These are phyloP conservation scores for Tamandua tetradactyla DNA, from an alignment of 2,797 vertebrate genomes.

Conservation along the genomic window DNA sequence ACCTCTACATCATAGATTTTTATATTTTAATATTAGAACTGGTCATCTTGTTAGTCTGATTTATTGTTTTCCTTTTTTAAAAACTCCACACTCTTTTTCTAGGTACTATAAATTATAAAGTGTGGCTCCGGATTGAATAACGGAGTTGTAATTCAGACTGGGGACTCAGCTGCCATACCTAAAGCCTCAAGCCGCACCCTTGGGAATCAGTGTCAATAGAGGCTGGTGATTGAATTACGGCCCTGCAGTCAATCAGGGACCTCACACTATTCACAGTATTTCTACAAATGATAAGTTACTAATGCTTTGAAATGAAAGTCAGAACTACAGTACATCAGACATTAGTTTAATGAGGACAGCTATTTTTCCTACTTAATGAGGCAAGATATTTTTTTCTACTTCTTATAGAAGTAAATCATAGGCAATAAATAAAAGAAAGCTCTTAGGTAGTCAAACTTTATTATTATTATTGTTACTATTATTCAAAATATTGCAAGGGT, in stretches of 20 bases:
- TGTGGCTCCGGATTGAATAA: constrained; percentile 76
- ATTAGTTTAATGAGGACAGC: constrained; percentile 79
- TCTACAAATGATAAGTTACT: constrained; percentile 77
- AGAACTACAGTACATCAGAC: constrained; percentile 76
- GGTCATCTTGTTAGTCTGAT: constrained; percentile 80
- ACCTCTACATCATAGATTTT: constrained; percentile 72
- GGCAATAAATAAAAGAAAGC: constrained; percentile 64
- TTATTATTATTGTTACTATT: constrained; percentile 59
- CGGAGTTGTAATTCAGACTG: constrained; percentile 76
- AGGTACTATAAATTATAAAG: constrained; percentile 81
- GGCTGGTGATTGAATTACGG: constrained; percentile 74
- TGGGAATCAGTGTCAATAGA: constrained; percentile 71
- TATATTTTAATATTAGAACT: constrained; percentile 81
- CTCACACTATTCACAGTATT: constrained; percentile 71
- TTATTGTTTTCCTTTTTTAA: constrained; percentile 80
- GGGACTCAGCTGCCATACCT: constrained; percentile 78
- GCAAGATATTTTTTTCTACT: constrained; percentile 61
- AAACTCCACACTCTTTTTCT: constrained; percentile 74
- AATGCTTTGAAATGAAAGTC: constrained; percentile 80
- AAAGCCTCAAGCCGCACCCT: constrained; percentile 73
- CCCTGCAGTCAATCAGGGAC: constrained; percentile 71
- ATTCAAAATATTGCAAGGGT: constrained; percentile 60
- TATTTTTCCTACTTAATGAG: constrained; percentile 74
- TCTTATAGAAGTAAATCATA: constrained; percentile 76
- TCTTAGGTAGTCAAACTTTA: constrained; percentile 46